Conservation (phyloP, 2,888 invertebrate genomes). For the Pemphredon lugubris region DNA sequence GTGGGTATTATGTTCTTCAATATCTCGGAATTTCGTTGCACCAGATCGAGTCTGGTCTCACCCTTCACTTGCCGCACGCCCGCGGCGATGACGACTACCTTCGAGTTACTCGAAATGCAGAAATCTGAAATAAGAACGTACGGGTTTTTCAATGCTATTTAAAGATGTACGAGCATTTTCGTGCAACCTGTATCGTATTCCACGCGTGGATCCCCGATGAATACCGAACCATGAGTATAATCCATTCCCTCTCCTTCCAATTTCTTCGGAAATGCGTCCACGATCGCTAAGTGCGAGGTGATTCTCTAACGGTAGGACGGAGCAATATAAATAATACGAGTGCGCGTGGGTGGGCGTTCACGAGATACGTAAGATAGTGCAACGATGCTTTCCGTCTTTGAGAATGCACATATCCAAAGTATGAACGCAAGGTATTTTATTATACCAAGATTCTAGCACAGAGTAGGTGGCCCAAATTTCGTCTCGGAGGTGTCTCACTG, state of each 20-base stretch:
- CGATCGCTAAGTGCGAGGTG: constrained; percentile 83
- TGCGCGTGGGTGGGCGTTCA: not conserved
- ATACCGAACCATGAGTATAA: constrained; percentile 83
- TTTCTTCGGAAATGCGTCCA: constrained; percentile 84
- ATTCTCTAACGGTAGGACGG: constrained; percentile 82
- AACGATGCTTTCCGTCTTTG: no score
- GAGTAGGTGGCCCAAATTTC: no score
- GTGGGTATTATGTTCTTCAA: constrained; percentile 82
- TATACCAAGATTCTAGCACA: not conserved
- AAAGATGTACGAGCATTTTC: not conserved
- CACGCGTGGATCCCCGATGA: constrained; percentile 83
- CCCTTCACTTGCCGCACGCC: constrained; percentile 83
- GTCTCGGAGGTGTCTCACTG: no score
- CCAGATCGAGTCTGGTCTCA: constrained; percentile 82
- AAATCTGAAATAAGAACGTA: constrained; percentile 79
- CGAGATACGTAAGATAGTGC: not conserved
- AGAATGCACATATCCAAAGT: not conserved
- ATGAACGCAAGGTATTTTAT: not conserved
- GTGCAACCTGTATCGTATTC: constrained; percentile 83
- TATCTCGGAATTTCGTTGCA: constrained; percentile 83
- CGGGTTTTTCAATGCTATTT: no score
- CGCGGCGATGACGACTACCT: constrained; percentile 83
- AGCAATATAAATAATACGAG: constrained; percentile 8
- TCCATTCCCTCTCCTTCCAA: constrained; percentile 86
- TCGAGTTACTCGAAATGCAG: constrained; percentile 81